Conservation (phyloP, 2,888 invertebrate species). For the Drosophila aldrichi region DNA sequence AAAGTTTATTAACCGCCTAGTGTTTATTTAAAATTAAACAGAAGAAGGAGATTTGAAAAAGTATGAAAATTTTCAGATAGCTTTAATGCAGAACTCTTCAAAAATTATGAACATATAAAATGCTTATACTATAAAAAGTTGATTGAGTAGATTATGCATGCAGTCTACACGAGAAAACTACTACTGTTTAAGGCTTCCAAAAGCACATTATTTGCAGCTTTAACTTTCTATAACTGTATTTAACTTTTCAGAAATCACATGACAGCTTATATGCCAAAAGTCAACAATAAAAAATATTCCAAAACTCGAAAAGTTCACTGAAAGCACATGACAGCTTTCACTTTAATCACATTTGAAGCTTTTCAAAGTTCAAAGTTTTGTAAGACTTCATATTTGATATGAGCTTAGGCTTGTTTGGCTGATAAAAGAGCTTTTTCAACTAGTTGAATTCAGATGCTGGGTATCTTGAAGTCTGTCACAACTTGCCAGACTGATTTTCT, state of each 20-base stretch:
- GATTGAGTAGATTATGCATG: too few relatives aligned
- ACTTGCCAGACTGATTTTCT: conserved; percentile 11
- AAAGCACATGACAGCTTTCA: neutral
- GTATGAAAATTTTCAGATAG: too few relatives aligned
- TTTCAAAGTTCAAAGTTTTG: neutral
- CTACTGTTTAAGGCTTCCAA: too few relatives aligned
- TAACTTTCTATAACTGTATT: too few relatives aligned
- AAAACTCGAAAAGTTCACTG: neutral
- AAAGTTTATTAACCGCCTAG: too few relatives aligned
- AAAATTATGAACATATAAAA: neutral
- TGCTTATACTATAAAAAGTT: neutral
- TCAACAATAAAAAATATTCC: neutral
- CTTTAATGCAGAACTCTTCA: neutral
- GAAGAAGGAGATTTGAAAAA: too few relatives aligned
- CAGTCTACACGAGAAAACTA: too few relatives aligned
- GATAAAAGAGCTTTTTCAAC: neutral
- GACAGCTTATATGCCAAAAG: neutral
- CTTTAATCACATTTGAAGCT: neutral
- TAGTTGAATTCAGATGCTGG: neutral
- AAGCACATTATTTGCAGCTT: neutral
- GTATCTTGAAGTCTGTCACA: conserved; percentile 16
- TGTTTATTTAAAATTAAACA: neutral
- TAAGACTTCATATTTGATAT: neutral
- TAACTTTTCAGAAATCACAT: neutral
- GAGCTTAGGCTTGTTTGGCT: neutral